Evolutionary conservation across 2,797 vertebrate species (phyloP).

Genomic region (Lagorchestes hirsutus): DNA sequence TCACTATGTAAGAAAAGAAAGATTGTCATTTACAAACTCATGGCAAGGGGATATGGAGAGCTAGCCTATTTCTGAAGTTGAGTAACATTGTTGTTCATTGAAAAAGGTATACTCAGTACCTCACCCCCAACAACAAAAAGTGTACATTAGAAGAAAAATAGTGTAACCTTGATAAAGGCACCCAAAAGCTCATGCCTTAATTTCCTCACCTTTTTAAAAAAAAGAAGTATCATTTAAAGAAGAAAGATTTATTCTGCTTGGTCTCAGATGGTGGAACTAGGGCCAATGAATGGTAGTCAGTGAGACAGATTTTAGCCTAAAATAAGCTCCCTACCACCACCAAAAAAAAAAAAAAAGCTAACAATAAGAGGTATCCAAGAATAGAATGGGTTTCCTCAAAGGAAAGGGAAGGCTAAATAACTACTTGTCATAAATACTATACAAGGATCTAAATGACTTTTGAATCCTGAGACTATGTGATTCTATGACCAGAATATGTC

Average conservation of each 20-base stretch:
- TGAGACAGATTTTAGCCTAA: not conserved
- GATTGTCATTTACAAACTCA: slow-evolving; percentile 65
- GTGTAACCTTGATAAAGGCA: not conserved
- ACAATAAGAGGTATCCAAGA: not conserved
- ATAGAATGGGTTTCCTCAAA: not conserved
- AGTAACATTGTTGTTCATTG: too few species aligned
- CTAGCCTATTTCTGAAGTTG: too few species aligned
- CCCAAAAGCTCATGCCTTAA: not conserved
- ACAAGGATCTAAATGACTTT: not conserved
- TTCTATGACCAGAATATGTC: not conserved
- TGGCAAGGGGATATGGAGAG: not conserved
- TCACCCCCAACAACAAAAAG: not conserved
- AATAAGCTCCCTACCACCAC: not conserved
- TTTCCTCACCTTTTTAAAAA: not conserved
- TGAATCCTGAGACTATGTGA: not conserved
- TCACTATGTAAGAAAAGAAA: slow-evolving; percentile 43
- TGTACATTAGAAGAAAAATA: not conserved
- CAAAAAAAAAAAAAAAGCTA: not conserved
- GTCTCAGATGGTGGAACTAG: not conserved
- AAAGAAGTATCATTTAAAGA: not conserved
- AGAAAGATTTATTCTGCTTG: not conserved
- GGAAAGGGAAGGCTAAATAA: not conserved
- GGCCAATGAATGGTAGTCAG: not conserved
- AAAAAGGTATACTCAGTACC: not conserved
- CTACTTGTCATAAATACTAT: not conserved